Conservation (phyloP, 2,888 invertebrate genomes). For the Cataglyphis cursor region DNA sequence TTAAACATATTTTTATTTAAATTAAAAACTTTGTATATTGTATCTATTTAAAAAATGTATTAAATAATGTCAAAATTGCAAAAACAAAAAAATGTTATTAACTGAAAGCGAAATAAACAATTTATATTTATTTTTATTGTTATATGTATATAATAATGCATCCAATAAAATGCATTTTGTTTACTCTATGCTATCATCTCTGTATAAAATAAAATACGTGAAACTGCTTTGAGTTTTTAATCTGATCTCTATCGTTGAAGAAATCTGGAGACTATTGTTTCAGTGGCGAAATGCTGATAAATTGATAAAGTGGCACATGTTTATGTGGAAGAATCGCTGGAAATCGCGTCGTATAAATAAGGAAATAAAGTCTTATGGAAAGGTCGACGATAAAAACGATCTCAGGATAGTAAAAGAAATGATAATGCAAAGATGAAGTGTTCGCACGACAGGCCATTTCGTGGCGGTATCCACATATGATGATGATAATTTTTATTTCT, state of each 20-base stretch:
- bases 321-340: constrained; percentile 1
- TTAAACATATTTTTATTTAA: background rate
- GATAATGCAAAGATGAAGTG: constrained; percentile 52
- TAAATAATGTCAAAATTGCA: background rate
- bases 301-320: background rate
- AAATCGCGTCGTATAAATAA: constrained; percentile 29
- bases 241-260: background rate
- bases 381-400: constrained; percentile 38
- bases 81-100: background rate
- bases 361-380: constrained; percentile 33
- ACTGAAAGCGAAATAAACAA: background rate
- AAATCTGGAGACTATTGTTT: constrained; percentile 12
- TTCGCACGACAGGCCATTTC: constrained; percentile 32
- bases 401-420: constrained; percentile 42
- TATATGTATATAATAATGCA: background rate
- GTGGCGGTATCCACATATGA: constrained; percentile 44
- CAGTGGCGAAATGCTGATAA: constrained; percentile 38
- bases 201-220: background rate
- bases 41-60: background rate
- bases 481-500: constrained; percentile 55
- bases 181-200: background rate
- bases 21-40: background rate
- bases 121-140: constrained; percentile 13
- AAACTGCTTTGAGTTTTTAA: constrained; percentile 13
- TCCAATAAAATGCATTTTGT: background rate